These are phyloP conservation scores for Drosophila austrosaltans DNA, from an alignment of 2,888 invertebrate genomes.

Conservation along the genomic window DNA sequence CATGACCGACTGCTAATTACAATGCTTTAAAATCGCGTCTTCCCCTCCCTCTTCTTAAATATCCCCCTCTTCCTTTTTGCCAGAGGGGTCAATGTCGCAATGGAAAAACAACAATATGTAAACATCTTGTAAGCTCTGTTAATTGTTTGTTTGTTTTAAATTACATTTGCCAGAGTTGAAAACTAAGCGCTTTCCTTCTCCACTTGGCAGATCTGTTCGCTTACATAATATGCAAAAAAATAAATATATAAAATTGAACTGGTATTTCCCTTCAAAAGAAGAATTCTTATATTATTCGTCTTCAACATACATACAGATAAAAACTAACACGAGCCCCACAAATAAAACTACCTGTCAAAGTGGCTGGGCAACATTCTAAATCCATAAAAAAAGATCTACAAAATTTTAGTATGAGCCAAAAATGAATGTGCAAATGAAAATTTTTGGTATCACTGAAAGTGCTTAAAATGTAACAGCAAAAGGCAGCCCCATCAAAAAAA, in stretches of 20 bases:
- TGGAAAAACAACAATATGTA: conserved; percentile 38
- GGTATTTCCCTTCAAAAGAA: conserved; percentile 29
- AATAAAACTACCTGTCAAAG: conserved; percentile 65
- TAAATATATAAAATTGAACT: background rate
- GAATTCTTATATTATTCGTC: conserved; percentile 12
- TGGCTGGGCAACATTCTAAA: conserved; percentile 76
- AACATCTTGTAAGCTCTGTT: conserved; percentile 22
- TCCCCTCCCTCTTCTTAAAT: conserved; percentile 28
- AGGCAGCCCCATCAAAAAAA: conserved; percentile 30
- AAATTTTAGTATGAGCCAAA: conserved; percentile 24
- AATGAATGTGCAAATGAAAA: conserved; percentile 59
- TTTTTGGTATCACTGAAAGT: conserved; percentile 19
- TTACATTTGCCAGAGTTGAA: conserved; percentile 34
- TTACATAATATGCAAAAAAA: background rate
- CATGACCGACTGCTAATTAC: conserved; percentile 82
- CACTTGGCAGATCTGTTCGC: background rate
- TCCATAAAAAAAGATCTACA: conserved; percentile 66
- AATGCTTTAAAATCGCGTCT: conserved; percentile 46
- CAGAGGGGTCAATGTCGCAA: conserved; percentile 77
- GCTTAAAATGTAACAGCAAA: conserved; percentile 47
- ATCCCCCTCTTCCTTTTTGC: conserved; percentile 32
- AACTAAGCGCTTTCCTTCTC: conserved; percentile 29
- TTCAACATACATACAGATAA: background rate
- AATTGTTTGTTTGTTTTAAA: conserved; percentile 33
- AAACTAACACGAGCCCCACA: conserved; percentile 54